These are phyloP conservation scores for Chironomus tentans DNA, from an alignment of 2,888 invertebrate genomes.

Conservation along the genomic window DNA sequence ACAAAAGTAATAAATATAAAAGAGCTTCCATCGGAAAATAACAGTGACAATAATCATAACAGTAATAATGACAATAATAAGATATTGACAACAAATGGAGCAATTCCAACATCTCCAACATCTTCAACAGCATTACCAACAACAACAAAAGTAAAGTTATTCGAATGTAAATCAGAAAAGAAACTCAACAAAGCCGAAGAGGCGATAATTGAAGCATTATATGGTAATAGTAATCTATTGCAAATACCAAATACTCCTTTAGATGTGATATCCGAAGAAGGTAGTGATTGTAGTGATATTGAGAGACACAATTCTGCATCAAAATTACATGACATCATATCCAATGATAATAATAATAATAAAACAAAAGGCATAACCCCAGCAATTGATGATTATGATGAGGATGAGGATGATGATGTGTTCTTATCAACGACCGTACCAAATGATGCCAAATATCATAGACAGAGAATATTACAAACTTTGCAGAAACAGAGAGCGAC, in stretches of 20 bases:
- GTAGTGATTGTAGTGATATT: slow-evolving; percentile 55
- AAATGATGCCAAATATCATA: background rate
- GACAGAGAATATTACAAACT: background rate
- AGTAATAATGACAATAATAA: background rate
- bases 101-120: background rate
- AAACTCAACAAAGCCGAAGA: slow-evolving; percentile 24
- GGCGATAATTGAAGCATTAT: slow-evolving; percentile 16
- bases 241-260: slow-evolving; percentile 36
- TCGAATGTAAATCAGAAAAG: slow-evolving; percentile 13
- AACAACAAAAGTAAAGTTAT: background rate
- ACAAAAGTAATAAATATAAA: slow-evolving; percentile 17
- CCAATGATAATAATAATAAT: too few relatives aligned
- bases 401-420: slow-evolving; percentile 47
- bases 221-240: slow-evolving; percentile 30
- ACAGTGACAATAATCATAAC: background rate
- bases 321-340: background rate
- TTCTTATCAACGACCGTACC: slow-evolving; percentile 35
- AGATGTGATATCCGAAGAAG: slow-evolving; percentile 71
- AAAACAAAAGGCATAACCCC: background rate
- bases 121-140: background rate
- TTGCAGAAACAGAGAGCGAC: background rate
- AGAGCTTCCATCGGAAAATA: slow-evolving; percentile 18
- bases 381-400: slow-evolving; percentile 30
- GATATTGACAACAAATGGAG: background rate
- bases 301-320: slow-evolving; percentile 34